Percentiles rank a stretch among this genome's conserved stretches.
phyloP scores from a whole-genome alignment of 2,888 invertebrate genomes.

The Blastobasis lacticolella region DNA sequence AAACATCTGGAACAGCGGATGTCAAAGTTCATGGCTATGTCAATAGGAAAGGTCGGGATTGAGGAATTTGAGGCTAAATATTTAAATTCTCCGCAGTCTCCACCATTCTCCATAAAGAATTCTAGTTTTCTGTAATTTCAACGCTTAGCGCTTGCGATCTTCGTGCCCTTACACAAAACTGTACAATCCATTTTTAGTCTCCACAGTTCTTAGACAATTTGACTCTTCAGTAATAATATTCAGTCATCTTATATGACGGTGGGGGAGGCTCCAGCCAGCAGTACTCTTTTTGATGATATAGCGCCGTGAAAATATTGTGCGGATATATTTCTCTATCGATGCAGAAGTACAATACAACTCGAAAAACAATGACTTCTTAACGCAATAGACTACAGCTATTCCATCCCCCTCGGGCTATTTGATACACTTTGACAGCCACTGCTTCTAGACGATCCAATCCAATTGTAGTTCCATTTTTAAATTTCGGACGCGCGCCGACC shows the following conservation, averaged over 20 bases:
- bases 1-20: constrained; percentile 44
- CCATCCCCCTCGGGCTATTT: too few relatives aligned
- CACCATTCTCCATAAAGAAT: not conserved
- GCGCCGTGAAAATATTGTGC: not conserved
- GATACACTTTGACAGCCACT: too few relatives aligned
- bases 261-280: not conserved
- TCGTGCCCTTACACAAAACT: not conserved
- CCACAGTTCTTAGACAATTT: not conserved
- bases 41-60: constrained; percentile 4
- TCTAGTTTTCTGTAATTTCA: not conserved
- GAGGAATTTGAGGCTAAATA: constrained; percentile 10
- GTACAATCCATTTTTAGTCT: not conserved
- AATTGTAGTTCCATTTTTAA: constrained; percentile 45
- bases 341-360: too few relatives aligned
- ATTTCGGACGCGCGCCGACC: constrained; percentile 24
- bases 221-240: not conserved
- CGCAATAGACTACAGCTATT: too few relatives aligned
- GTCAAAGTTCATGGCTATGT: not conserved
- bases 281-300: not conserved
- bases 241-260: not conserved
- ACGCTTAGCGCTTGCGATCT: not conserved
- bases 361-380: too few relatives aligned
- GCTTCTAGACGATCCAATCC: constrained; percentile 18
- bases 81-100: not conserved
- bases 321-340: too few relatives aligned